phyloP scores from a whole-genome alignment of 2,888 invertebrate species.

The Stratiomys singularior region DNA sequence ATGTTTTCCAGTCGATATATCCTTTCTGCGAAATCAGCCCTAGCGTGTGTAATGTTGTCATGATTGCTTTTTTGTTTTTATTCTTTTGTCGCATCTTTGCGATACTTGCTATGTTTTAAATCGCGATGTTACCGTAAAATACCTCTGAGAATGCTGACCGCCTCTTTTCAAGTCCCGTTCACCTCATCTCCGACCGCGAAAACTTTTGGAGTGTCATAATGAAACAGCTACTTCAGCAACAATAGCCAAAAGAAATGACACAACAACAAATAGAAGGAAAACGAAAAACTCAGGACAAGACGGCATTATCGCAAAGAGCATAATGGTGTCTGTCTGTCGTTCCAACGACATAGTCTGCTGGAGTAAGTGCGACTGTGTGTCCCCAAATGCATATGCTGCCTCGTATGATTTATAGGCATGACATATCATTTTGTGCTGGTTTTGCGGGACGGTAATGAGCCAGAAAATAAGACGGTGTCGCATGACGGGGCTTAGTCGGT shows the following conservation, averaged over 20 bases:
- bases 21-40: too few relatives aligned
- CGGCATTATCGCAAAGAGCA: conserved; percentile 36
- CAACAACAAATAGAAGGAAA: too few relatives aligned
- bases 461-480: conserved; percentile 11
- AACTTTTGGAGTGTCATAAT: too few relatives aligned
- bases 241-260: too few relatives aligned
- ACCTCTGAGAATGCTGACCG: conserved; percentile 16
- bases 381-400: conserved; percentile 27
- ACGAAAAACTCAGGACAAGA: conserved; percentile 1
- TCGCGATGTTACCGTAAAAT: conserved; percentile 34
- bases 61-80: background rate
- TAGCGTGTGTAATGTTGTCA: too few relatives aligned
- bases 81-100: conserved; percentile 22
- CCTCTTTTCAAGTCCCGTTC: conserved; percentile 29
- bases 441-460: conserved; percentile 29
- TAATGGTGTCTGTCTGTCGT: conserved; percentile 37
- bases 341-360: background rate
- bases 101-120: conserved; percentile 26
- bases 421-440: conserved; percentile 41
- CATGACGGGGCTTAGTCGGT: too few relatives aligned
- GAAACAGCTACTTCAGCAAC: background rate
- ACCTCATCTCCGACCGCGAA: background rate
- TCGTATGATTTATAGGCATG: conserved; percentile 41
- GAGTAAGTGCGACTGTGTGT: background rate
- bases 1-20: too few relatives aligned